A percentile compares a stretch with the other conserved stretches of the same genome.
phyloP scores from a whole-genome alignment of 2,113 vertebrate species.

The Litocranius walleri region DNA sequence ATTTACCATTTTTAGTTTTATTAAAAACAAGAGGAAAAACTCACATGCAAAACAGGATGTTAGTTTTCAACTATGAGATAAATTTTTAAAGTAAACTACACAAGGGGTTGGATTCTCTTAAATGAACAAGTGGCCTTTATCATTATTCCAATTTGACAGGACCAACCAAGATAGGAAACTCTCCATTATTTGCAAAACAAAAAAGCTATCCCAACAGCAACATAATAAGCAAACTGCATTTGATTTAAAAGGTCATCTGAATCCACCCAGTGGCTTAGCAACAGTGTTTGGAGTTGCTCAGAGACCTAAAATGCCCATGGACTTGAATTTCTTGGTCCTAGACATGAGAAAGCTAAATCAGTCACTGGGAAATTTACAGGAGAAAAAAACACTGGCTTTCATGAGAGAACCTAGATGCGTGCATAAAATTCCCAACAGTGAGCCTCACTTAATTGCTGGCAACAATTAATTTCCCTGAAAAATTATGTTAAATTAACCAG shows the following conservation, averaged over 20 bases:
- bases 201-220: constrained; percentile 61
- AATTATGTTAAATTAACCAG: constrained; percentile 32
- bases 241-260: constrained; percentile 77
- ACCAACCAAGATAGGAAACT: constrained; percentile 64
- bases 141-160: constrained; percentile 41
- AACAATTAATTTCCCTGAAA: constrained; percentile 27
- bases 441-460: constrained; percentile 34
- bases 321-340: constrained; percentile 73
- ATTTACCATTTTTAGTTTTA: background rate
- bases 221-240: constrained; percentile 66
- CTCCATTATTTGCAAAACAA: constrained; percentile 68
- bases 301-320: constrained; percentile 70
- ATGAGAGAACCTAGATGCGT: constrained; percentile 42
- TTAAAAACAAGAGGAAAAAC: constrained; percentile 40
- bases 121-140: constrained; percentile 45
- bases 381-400: constrained; percentile 43
- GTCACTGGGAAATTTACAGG: constrained; percentile 44
- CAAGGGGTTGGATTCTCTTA: background rate
- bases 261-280: constrained; percentile 75
- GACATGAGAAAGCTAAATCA: constrained; percentile 63
- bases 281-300: constrained; percentile 76
- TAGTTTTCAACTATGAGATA: constrained; percentile 30
- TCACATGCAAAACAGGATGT: background rate
- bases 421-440: constrained; percentile 21
- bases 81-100: constrained; percentile 48